Conservation (phyloP, 1,140 invertebrate species). For the Pomacea maculata region DNA sequence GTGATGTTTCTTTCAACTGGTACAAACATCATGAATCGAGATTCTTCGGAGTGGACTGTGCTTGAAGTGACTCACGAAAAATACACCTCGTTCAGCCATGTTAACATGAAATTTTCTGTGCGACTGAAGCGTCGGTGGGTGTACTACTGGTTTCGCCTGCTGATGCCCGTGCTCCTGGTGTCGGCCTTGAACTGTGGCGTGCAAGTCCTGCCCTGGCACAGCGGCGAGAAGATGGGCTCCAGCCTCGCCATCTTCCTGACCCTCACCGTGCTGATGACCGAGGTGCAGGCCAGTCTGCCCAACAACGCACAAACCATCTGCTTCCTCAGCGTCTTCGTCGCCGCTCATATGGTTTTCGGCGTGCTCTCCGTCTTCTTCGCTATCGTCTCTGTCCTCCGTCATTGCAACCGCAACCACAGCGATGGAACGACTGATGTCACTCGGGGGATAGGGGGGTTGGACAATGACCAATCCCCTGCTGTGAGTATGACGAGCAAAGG, state of each 20-base stretch:
- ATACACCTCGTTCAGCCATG: neutral
- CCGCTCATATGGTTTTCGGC: constrained; percentile 25
- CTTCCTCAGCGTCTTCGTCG: constrained; percentile 61
- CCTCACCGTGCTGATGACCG: constrained; percentile 31
- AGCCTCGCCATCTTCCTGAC: constrained; percentile 39
- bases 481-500: no score
- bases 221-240: constrained; percentile 35
- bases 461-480: no score
- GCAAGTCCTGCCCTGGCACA: constrained; percentile 34
- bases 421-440: no score
- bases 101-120: neutral
- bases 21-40: neutral
- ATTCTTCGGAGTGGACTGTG: constrained; percentile 22
- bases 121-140: neutral
- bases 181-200: constrained; percentile 27
- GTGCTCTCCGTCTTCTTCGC: constrained; percentile 20
- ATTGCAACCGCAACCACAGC: no score
- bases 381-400: constrained; percentile 15
- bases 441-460: no score
- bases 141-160: constrained; percentile 27
- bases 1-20: neutral
- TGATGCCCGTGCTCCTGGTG: constrained; percentile 33
- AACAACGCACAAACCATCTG: constrained; percentile 30
- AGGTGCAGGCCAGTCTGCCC: constrained; percentile 31
- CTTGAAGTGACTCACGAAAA: constrained; percentile 1